Evolutionary conservation across 53 echinoderm and acorn worm species (phyloP).

Genomic region (Stichopus horrens): DNA sequence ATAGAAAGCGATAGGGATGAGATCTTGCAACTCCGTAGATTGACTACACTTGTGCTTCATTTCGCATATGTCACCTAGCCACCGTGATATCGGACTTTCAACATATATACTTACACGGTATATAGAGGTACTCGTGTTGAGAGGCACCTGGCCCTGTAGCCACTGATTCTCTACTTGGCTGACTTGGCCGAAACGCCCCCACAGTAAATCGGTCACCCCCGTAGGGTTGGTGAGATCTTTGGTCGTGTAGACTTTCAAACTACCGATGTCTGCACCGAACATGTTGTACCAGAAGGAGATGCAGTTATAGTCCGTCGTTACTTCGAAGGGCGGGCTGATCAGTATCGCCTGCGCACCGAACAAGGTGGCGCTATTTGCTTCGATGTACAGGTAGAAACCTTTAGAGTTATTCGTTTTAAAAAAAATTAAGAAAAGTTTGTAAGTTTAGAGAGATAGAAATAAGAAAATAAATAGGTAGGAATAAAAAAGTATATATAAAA

Average conservation of each 20-base stretch:
- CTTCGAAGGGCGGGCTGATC: conserved; percentile 19
- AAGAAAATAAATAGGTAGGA: no score
- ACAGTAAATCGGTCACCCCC: not conserved
- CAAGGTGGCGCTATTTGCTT: conserved; percentile 23
- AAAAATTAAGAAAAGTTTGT: no score
- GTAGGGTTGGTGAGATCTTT: conserved; percentile 14
- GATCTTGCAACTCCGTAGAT: no score
- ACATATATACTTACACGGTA: conserved; percentile 10
- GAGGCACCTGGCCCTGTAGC: conserved; percentile 24
- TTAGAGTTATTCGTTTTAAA: no score
- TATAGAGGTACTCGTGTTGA: conserved; percentile 12
- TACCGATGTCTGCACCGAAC: conserved; percentile 56
- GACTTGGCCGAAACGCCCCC: conserved; percentile 37
- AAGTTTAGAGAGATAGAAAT: no score
- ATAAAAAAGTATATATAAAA: no score
- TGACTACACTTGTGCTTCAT: no score
- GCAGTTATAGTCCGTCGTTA: conserved; percentile 26
- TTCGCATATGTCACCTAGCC: no score
- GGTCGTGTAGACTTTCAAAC: conserved; percentile 20
- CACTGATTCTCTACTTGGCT: conserved; percentile 13
- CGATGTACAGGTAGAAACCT: conserved; percentile 62
- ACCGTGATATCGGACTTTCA: no score
- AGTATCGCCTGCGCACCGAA: conserved; percentile 16
- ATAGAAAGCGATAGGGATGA: no score
- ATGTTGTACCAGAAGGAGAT: conserved; percentile 72